Percentiles rank a stretch among this genome's conserved stretches.
phyloP scores from a whole-genome alignment of 2,888 invertebrate species.

The Chorisops tibialis region DNA sequence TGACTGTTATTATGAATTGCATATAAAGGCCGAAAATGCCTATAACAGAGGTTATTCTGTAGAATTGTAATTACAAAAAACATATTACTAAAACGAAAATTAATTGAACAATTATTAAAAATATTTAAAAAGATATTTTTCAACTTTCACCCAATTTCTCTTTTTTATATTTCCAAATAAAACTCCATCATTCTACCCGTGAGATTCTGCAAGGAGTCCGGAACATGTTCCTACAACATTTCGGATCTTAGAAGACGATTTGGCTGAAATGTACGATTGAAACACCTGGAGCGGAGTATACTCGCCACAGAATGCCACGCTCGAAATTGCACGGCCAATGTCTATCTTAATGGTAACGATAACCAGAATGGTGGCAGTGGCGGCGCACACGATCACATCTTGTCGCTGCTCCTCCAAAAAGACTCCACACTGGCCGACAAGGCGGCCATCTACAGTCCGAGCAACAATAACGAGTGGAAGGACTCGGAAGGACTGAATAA shows the following conservation, averaged over 20 bases:
- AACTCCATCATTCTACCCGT: background rate
- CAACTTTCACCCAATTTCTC: too few relatives aligned
- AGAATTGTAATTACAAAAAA: too few relatives aligned
- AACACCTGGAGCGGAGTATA: constrained; percentile 15
- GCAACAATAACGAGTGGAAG: constrained; percentile 49
- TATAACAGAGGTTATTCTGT: too few relatives aligned
- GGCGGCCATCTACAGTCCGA: constrained; percentile 43
- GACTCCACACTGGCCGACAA: constrained; percentile 35
- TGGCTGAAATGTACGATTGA: constrained; percentile 24
- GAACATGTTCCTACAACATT: constrained; percentile 31
- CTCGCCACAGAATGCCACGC: constrained; percentile 29
- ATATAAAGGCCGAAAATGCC: too few relatives aligned
- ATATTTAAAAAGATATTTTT: too few relatives aligned
- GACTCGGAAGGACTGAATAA: constrained; percentile 47
- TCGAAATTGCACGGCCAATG: constrained; percentile 32
- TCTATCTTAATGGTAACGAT: constrained; percentile 37
- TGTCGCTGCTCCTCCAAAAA: constrained; percentile 47
- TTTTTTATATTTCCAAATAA: background rate
- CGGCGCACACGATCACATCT: constrained; percentile 46
- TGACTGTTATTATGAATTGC: too few relatives aligned
- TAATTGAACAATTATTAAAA: too few relatives aligned
- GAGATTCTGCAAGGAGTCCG: constrained; percentile 32
- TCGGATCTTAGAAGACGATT: constrained; percentile 11
- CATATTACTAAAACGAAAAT: too few relatives aligned
- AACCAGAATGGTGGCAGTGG: constrained; percentile 36